These are phyloP conservation scores for Hirtodrosophila alboralis DNA, from an alignment of 2,888 invertebrate species.

Conservation along the genomic window DNA sequence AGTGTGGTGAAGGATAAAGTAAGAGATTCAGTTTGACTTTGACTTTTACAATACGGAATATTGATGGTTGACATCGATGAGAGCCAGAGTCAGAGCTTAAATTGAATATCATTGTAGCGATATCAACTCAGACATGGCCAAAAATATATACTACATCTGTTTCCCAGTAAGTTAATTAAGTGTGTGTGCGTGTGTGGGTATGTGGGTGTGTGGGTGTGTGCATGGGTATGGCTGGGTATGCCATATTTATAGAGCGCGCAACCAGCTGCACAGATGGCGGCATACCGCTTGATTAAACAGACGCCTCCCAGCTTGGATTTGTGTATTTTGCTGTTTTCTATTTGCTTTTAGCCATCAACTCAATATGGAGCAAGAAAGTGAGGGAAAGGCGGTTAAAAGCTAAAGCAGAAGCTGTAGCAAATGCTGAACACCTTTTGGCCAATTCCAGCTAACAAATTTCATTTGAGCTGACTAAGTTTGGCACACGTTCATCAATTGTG, in stretches of 20 bases:
- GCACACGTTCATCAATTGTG: slow-evolving; percentile 22
- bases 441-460: slow-evolving; percentile 38
- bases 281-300: slow-evolving; percentile 60
- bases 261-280: slow-evolving; percentile 34
- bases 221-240: not conserved
- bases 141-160: slow-evolving; percentile 40
- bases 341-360: slow-evolving; percentile 13
- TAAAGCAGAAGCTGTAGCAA: not conserved
- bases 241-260: slow-evolving; percentile 37
- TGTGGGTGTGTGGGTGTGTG: not conserved
- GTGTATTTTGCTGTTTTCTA: slow-evolving; percentile 34
- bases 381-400: not conserved
- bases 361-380: not conserved
- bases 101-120: slow-evolving; percentile 47
- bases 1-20: not conserved
- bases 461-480: slow-evolving; percentile 34
- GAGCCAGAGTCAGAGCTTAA: slow-evolving; percentile 26
- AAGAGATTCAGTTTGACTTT: slow-evolving; percentile 34
- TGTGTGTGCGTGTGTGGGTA: slow-evolving; percentile 6
- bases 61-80: slow-evolving; percentile 31
- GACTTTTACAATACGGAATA: slow-evolving; percentile 27
- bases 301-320: slow-evolving; percentile 27
- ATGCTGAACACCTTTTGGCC: slow-evolving; percentile 36
- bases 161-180: slow-evolving; percentile 45
- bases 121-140: slow-evolving; percentile 8